Evolutionary conservation across 2,888 invertebrate genomes (phyloP), one percentile per base, ranked within the genome.

Genomic region (Alcis repandata): DNA sequence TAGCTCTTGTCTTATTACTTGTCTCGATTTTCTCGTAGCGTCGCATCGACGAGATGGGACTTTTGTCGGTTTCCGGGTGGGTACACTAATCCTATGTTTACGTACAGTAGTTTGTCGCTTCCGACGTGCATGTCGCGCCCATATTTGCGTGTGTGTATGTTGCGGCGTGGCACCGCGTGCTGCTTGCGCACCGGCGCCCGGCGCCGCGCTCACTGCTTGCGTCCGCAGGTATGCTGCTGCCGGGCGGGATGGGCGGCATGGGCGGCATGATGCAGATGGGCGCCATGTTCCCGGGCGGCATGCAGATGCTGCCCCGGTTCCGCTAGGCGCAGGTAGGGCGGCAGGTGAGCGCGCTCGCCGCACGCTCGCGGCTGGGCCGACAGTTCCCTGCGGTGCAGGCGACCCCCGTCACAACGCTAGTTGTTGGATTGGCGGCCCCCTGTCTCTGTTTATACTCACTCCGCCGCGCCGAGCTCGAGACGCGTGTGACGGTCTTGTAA

Each of bases 221-320:
- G 76, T 87, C 84, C 78, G 87, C 92, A 92, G 92, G 92, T 73
- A 88, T 92, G 91, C 87, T 92, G 90, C 83, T 92, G 86, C 91
- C 91, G 84, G 88, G 89, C 81, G 91, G 94, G 61, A 51, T 51
- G 69, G 86, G 87, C 74, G 86, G 86, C 70, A 70, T 95, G 76
- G 27, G 89, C 81, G 91, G 94, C 60, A 51, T 51, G 92, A 83
- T 94, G 86, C 88, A 83, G 80, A 92, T 67, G 67, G 63, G 94
- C 81, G 93, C 93, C 79, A 92, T 95, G 94, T 91, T 91, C 84
- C 88, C 89, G 69, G 86, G 87, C 74, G 86, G 86, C 70, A 70
- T 95, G 76, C 94, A 94, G 70, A 94, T 95, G 95, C 96, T 97
- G 97, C 97, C 97, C 77, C 96, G 97, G 91, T 97, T 95, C 95